phyloP scores from a whole-genome alignment of 2,797 vertebrate genomes.

The Gymnoscopelus microlampas region DNA sequence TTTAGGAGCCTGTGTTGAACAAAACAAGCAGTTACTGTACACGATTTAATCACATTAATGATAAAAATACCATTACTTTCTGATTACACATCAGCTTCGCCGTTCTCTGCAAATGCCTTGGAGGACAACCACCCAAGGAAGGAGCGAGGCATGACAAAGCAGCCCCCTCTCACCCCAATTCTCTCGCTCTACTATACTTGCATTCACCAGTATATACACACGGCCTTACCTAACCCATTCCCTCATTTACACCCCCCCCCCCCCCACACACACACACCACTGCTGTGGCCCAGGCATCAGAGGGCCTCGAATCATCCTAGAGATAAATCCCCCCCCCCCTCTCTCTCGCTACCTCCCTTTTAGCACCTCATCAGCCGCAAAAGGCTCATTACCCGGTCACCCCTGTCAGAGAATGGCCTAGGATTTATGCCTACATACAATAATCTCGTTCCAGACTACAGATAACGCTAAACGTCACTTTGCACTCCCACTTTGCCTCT shows the following conservation, averaged over 20 bases:
- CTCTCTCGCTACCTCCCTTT: slow-evolving; percentile 14
- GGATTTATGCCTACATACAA: slow-evolving; percentile 34
- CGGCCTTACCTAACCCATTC: slow-evolving; percentile 10
- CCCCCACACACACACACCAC: no score
- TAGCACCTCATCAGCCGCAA: slow-evolving; percentile 41
- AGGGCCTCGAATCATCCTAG: no score
- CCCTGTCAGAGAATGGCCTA: slow-evolving; percentile 50
- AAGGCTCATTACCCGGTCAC: slow-evolving; percentile 46
- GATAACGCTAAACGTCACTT: slow-evolving; percentile 49
- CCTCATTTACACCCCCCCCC: no score
- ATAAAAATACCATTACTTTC: slow-evolving; percentile 66
- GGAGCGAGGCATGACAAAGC: slow-evolving; percentile 53
- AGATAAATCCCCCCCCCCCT: no score
- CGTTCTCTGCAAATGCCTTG: slow-evolving; percentile 34
- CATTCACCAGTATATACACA: no score
- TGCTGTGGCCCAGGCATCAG: slow-evolving; percentile 23
- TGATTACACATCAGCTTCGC: slow-evolving; percentile 53
- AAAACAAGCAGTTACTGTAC: slow-evolving; percentile 47
- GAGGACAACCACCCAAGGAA: slow-evolving; percentile 36
- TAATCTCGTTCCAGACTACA: slow-evolving; percentile 57
- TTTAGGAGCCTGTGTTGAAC: slow-evolving; percentile 45
- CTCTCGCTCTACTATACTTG: no score
- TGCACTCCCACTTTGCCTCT: slow-evolving; percentile 30
- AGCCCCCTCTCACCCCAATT: slow-evolving; percentile 2
- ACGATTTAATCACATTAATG: slow-evolving; percentile 66